These are phyloP conservation scores for Spermophilus dauricus DNA, from an alignment of 2,113 vertebrate genomes.

Conservation along the genomic window DNA sequence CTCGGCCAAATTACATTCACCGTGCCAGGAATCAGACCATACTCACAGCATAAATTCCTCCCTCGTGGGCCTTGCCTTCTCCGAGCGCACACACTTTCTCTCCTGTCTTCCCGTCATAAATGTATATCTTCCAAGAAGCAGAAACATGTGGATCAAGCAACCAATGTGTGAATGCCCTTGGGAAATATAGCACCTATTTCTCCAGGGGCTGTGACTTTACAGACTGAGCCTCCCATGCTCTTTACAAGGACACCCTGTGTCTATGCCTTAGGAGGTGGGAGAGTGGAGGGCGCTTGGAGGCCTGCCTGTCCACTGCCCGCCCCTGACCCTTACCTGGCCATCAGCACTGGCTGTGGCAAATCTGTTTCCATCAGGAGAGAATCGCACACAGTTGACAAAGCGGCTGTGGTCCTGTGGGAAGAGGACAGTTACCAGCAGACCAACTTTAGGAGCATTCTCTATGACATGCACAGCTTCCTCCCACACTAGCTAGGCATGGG, in stretches of 20 bases:
- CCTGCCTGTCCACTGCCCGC: too few species aligned
- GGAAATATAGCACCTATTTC: neutral
- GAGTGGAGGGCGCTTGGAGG: neutral
- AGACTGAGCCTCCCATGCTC: neutral
- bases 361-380: conserved; percentile 94
- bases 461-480: rapidly evolving
- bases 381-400: conserved; percentile 97
- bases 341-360: conserved; percentile 95
- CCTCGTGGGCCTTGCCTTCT: conserved; percentile 95
- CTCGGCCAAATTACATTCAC: rapidly evolving
- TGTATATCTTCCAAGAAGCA: conserved; percentile 89
- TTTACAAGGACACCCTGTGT: neutral
- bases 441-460: too few species aligned
- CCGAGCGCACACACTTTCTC: conserved; percentile 91
- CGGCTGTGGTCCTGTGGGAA: conserved; percentile 92
- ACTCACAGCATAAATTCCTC: conserved; percentile 98
- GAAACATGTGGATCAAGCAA: neutral
- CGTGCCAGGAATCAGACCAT: rapidly evolving
- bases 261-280: rapidly evolving
- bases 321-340: conserved; percentile 91
- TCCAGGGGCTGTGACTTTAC: neutral
- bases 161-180: rapidly evolving
- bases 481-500: rapidly evolving
- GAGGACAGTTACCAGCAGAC: neutral
- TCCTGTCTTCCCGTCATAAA: conserved; percentile 95